A percentile compares a stretch with the other conserved stretches of the same genome.
These are phyloP conservation scores for Alethe diademata DNA, from an alignment of 2,113 vertebrate genomes.

Conservation along the genomic window DNA sequence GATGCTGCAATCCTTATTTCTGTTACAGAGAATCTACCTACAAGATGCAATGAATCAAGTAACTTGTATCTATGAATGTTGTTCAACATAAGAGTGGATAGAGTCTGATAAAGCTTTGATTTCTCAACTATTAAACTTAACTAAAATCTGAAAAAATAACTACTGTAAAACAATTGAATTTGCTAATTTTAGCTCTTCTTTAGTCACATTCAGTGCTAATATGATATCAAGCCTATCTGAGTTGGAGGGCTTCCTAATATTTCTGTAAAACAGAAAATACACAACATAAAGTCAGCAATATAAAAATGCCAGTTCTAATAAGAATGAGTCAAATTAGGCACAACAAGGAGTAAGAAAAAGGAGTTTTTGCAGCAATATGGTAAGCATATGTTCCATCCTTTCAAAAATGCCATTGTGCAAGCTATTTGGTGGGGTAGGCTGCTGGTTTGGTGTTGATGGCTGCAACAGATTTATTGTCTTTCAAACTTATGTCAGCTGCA, in stretches of 20 bases:
- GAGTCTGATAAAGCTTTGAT: background rate
- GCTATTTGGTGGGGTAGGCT: background rate
- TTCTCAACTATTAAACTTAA: background rate
- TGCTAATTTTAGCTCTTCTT: background rate
- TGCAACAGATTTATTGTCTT: constrained; percentile 30
- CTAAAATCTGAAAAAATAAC: background rate
- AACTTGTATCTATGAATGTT: background rate
- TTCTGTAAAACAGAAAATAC: background rate
- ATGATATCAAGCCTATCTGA: background rate
- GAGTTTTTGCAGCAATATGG: background rate
- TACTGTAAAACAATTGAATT: background rate
- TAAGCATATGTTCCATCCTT: background rate
- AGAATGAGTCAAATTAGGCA: background rate
- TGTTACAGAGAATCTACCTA: background rate
- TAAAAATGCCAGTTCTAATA: background rate
- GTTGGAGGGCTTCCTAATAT: background rate
- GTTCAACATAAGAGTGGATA: background rate
- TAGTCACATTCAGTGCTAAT: background rate
- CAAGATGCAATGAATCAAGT: background rate
- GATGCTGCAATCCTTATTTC: background rate
- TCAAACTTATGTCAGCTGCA: constrained; percentile 42
- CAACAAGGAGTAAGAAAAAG: background rate
- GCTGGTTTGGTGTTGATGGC: constrained; percentile 20
- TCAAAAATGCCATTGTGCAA: constrained; percentile 29
- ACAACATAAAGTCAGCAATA: background rate